Conservation (phyloP, 2,888 invertebrate species). For the Tubiluchus corallicola region DNA sequence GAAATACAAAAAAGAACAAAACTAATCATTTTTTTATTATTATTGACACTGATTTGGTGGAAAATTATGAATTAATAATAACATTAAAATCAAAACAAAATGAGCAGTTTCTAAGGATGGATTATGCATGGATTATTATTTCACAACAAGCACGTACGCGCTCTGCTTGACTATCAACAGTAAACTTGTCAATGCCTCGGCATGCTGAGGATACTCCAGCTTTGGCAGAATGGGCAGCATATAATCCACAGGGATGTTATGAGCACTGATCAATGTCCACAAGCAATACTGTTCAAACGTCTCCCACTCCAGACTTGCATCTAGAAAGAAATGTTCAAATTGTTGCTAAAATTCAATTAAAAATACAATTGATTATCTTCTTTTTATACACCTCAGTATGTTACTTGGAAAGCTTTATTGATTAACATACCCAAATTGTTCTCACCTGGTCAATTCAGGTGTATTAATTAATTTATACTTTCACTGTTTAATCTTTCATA, state of each 20-base stretch:
- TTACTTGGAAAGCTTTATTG: no score
- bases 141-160: slow-evolving; percentile 40
- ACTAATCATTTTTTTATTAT: slow-evolving; percentile 5
- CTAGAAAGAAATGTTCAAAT: slow-evolving; percentile 49
- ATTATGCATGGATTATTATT: background rate
- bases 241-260: slow-evolving; percentile 78
- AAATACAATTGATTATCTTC: no score
- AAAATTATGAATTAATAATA: background rate
- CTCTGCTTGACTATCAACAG: slow-evolving; percentile 77
- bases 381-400: no score
- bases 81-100: no score
- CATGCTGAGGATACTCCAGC: slow-evolving; percentile 40
- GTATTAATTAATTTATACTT: no score
- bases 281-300: slow-evolving; percentile 91
- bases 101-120: no score
- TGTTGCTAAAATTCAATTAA: background rate
- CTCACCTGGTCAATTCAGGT: no score
- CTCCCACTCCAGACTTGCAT: slow-evolving; percentile 78
- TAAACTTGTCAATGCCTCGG: slow-evolving; percentile 78
- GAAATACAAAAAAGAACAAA: slow-evolving; percentile 6
- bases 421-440: no score
- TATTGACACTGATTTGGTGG: background rate
- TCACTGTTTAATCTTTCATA: no score
- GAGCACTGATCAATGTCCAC: slow-evolving; percentile 87
- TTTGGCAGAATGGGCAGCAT: slow-evolving; percentile 61